Conservation (phyloP, 2,797 vertebrate genomes). For the Falco naumanni region DNA sequence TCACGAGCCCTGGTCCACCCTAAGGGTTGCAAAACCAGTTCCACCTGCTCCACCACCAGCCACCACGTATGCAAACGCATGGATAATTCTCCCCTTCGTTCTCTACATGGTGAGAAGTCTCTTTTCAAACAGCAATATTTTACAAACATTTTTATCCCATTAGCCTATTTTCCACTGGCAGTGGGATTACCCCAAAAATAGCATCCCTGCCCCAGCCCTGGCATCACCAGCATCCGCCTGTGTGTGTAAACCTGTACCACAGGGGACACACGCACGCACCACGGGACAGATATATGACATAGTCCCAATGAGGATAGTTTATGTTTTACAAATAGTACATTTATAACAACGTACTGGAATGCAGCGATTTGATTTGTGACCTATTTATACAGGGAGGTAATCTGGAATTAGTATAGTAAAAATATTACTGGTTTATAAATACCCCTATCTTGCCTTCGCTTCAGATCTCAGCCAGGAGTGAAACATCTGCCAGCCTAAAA, state of each 20-base stretch:
- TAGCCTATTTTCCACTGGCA: constrained; percentile 1
- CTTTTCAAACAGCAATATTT: neutral
- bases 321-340: constrained; percentile 19
- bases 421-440: constrained; percentile 56
- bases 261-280: neutral
- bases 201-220: neutral
- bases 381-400: constrained; percentile 68
- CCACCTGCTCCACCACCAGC: neutral
- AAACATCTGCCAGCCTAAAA: constrained; percentile 70
- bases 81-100: neutral
- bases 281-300: neutral
- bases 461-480: constrained; percentile 47
- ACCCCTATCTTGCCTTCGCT: constrained; percentile 40
- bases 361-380: constrained; percentile 61
- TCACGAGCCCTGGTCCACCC: neutral
- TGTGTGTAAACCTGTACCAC: neutral
- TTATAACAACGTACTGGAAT: neutral
- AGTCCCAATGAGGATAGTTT: constrained; percentile 10
- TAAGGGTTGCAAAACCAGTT: neutral
- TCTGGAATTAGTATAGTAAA: constrained; percentile 71
- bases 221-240: neutral
- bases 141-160: neutral
- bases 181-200: neutral
- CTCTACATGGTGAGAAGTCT: fast-evolving
- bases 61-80: fast-evolving